Conservation (phyloP, 2,797 vertebrate genomes). For the Pantherophis vulpinus region DNA sequence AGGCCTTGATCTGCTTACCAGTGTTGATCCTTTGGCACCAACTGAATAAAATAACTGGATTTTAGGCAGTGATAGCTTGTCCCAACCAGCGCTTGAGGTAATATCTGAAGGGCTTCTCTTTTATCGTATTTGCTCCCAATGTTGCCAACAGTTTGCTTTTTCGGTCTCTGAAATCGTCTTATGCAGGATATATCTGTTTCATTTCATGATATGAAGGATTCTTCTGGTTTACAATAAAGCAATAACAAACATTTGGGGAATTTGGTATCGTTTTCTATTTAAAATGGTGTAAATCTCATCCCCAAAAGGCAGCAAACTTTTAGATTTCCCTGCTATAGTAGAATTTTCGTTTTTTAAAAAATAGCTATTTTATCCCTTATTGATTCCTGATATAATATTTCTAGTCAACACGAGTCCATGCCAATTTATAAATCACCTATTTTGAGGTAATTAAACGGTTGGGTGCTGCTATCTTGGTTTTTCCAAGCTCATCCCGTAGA, state of each 20-base stretch:
- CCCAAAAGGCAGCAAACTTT: neutral
- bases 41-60: neutral
- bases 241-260: neutral
- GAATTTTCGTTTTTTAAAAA: constrained; percentile 40
- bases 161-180: neutral
- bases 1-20: neutral
- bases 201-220: neutral
- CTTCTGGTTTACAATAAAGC: neutral
- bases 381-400: constrained; percentile 40
- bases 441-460: constrained; percentile 85
- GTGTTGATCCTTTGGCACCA: neutral
- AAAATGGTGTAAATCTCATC: neutral
- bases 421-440: constrained; percentile 73
- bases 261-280: constrained; percentile 32
- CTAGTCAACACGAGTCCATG: constrained; percentile 65
- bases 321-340: constrained; percentile 40
- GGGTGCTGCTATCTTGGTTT: constrained; percentile 78
- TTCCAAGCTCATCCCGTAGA: constrained; percentile 74
- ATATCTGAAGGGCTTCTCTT: neutral
- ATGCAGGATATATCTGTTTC: neutral
- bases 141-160: neutral
- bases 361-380: constrained; percentile 46
- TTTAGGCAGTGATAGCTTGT: neutral
- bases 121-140: neutral
- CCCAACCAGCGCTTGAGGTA: neutral